phyloP scores from a whole-genome alignment of 2,113 vertebrate genomes.

The Oncorhynchus nerka region DNA sequence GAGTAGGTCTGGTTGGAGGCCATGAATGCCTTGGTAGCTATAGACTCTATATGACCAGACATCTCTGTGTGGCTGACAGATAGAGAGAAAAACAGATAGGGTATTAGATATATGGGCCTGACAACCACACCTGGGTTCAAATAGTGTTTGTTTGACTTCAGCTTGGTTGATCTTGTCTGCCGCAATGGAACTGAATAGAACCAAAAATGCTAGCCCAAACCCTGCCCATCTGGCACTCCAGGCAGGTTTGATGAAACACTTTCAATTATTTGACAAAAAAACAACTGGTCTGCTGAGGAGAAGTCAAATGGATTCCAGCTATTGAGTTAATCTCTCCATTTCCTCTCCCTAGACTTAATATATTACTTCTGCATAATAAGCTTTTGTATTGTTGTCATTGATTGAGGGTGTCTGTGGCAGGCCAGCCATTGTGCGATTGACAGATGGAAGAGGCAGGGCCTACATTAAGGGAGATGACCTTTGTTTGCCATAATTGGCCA shows the following conservation, averaged over 20 bases:
- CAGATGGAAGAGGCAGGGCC: slow-evolving; percentile 15
- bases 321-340: too few species aligned
- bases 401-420: slow-evolving; percentile 14
- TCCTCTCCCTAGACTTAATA: not conserved
- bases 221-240: too few species aligned
- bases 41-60: slow-evolving; percentile 57
- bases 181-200: too few species aligned
- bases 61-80: slow-evolving; percentile 61
- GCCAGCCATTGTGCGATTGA: slow-evolving; percentile 37
- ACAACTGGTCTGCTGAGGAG: not conserved
- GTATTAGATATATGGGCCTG: not conserved
- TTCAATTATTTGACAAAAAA: not conserved
- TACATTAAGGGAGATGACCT: not conserved
- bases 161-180: too few species aligned
- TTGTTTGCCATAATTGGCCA: slow-evolving; percentile 24
- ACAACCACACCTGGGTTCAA: not conserved
- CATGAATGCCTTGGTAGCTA: slow-evolving; percentile 63
- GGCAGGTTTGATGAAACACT: too few species aligned
- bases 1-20: slow-evolving; percentile 68
- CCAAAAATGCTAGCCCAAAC: too few species aligned
- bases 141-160: too few species aligned
- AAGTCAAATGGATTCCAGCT: too few species aligned
- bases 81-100: not conserved
- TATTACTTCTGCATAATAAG: slow-evolving; percentile 27
- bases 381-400: slow-evolving; percentile 23